These are phyloP conservation scores for Eunapius fragilis DNA, from an alignment of 37 sponge, comb jelly and placozoan genomes.

Conservation along the genomic window DNA sequence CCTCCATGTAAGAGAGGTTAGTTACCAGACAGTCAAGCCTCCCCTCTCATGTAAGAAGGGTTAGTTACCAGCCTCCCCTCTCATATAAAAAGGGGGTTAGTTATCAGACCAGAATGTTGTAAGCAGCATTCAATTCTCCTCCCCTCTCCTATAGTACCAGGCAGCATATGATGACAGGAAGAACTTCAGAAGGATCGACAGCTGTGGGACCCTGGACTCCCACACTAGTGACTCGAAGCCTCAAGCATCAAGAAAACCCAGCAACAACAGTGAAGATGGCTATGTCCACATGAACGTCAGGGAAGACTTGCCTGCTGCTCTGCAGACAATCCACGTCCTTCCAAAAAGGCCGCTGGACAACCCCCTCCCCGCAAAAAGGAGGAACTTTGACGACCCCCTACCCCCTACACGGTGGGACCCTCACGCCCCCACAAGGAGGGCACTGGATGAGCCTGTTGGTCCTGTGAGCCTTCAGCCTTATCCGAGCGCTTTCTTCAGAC, in stretches of 20 bases:
- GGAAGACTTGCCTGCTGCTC: neutral
- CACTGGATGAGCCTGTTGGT: neutral
- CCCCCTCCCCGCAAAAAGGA: neutral
- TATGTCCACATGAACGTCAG: neutral
- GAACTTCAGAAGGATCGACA: slow-evolving; percentile 56
- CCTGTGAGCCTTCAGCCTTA: neutral
- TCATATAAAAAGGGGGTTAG: too few species aligned
- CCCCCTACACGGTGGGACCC: neutral
- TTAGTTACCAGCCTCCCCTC: too few species aligned
- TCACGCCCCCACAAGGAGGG: neutral
- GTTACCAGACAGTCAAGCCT: too few species aligned
- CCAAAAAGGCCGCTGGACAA: neutral
- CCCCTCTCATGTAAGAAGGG: too few species aligned
- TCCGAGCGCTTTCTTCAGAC: neutral
- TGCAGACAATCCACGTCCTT: neutral
- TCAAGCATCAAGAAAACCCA: neutral
- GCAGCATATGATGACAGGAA: neutral
- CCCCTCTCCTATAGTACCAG: neutral
- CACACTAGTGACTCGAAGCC: neutral
- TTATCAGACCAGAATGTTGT: too few species aligned
- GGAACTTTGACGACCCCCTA: neutral
- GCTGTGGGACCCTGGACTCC: slow-evolving; percentile 85
- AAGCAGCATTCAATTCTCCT: too few species aligned
- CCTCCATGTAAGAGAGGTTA: too few species aligned
- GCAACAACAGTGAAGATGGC: neutral